Base-by-base conservation (phyloP, 2,113 vertebrate genomes). In the Butorides virescens region DNA sequence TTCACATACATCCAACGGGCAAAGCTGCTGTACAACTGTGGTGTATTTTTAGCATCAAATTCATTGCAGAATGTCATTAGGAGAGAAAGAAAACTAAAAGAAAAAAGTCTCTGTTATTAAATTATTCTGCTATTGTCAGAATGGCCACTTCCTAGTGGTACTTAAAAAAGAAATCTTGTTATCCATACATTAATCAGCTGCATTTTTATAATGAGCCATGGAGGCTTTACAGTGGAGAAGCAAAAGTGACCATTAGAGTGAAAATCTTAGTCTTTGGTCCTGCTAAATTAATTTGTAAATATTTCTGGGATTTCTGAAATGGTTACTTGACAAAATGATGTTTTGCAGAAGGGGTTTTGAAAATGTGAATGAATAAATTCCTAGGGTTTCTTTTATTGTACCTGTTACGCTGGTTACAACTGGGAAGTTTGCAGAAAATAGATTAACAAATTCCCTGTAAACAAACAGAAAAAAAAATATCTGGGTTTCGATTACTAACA, bases 51-150 rank as follows among this genome's bases (percentile, higher is more conserved):
- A 77, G 73, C 52, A 74, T 50, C 32, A 62, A 86, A 77, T 68
- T 86, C 37, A 50, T 34, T 76, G 20, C 29, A 52, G 71, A 59
- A 16, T 5, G 0, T 88, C 56, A 39, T 86, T 73, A 96, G 25
- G 22, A 56, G 26, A 79, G 90, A 80, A 92, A 85, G 37, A 58
- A 95, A 95, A 87, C 30, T 13, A 8, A 50, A 71, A 58, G 13
- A 80, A 91, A 76, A 76, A 77, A 13, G 7, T 93, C 44, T 95
- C 53, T 9, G 1, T 72, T 81, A 74, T 53, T 92, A 90, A 93
- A 89, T 96, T 95, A 90, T 93, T 59, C 30, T 95, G 59, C 65
- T 91, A 3, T 39, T 89, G 88, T 94, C 93, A 89, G 67, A 92
- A 71, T 52, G 73, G 63, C 36, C 26, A 74, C 67, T 94, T 93